Evolutionary conservation across 2,797 vertebrate species (phyloP), one percentile per base, ranked within the genome.

Genomic region (Trichosurus vulpecula): DNA sequence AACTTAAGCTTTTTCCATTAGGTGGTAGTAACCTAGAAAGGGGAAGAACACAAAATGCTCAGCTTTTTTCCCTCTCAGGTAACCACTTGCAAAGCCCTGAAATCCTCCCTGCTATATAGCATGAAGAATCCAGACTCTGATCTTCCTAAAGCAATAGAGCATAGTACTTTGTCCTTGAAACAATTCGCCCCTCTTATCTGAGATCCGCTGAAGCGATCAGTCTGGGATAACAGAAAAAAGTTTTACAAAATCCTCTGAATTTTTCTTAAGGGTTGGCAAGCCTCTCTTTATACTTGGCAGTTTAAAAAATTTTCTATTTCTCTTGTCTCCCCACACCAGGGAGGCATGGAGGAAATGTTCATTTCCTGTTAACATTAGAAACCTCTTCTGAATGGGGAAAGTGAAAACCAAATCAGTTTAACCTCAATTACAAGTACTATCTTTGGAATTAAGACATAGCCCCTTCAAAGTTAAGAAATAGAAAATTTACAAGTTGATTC

Each of bases 21-120:
- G 74, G 4, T 93, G 94, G 92, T 94, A 94, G 92, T 58, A 54
- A 92, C 56, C n/a, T 93, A 96, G 35, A 91, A 52, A 87, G 94
- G 93, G 66, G n/a, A 95, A 90, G 6, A 12, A 87, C 41, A 87
- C 22, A 87, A 47, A 47, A 87, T 2, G 30, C 16, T 96, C 74
- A 92, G 14, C 30, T 92, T 93, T 93, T 89, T 90, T 93, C 58
- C 35, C 47, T 92, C 51, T 95, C 52, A 91, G 58, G 53, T 29
- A 94, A 52, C 12, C 66, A 54, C 90, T 58, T 96, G 41, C 31
- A 96, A 93, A 52, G 90, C 13, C 10, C 74, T 92, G 29, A 94
- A 87, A 54, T 95, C 55, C 9, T 92, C 57, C 57, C 91, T 87
- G 4, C 51, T 91, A 41, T 19, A 25, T 14, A 93, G 56, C 27